Percentiles rank a stretch among this genome's conserved stretches.
These are phyloP conservation scores for Sthenelais limicola DNA, from an alignment of 2,888 invertebrate species.

Conservation along the genomic window DNA sequence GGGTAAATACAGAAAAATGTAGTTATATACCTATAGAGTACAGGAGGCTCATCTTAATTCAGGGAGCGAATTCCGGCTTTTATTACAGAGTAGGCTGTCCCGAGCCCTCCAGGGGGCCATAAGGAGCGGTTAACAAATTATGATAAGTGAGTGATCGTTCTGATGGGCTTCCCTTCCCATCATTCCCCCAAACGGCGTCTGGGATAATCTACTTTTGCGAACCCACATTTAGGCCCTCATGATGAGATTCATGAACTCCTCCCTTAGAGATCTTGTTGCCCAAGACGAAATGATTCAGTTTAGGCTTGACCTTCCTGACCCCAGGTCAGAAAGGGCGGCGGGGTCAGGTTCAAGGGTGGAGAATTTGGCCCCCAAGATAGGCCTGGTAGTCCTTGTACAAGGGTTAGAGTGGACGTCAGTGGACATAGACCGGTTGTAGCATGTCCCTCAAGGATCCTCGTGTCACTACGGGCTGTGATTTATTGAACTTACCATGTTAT, in stretches of 20 bases:
- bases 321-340: too few species aligned
- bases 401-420: too few species aligned
- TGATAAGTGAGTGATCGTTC: constrained; percentile 14
- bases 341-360: neutral
- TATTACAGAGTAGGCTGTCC: too few species aligned
- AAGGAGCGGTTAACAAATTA: constrained; percentile 15
- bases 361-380: neutral
- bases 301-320: neutral
- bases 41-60: too few species aligned
- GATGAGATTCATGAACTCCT: constrained; percentile 24
- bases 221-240: neutral
- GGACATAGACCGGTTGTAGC: too few species aligned
- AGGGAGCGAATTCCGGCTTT: too few species aligned
- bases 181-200: neutral
- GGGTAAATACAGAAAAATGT: too few species aligned
- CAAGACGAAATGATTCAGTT: neutral
- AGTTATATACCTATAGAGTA: neutral
- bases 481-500: too few species aligned
- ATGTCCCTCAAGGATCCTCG: too few species aligned
- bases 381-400: neutral
- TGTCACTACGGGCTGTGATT: too few species aligned
- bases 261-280: constrained; percentile 1
- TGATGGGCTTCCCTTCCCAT: neutral
- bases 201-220: neutral
- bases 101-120: constrained; percentile 11